Conservation (phyloP, 1,140 invertebrate species). For the Rhagoletis zephyria region DNA sequence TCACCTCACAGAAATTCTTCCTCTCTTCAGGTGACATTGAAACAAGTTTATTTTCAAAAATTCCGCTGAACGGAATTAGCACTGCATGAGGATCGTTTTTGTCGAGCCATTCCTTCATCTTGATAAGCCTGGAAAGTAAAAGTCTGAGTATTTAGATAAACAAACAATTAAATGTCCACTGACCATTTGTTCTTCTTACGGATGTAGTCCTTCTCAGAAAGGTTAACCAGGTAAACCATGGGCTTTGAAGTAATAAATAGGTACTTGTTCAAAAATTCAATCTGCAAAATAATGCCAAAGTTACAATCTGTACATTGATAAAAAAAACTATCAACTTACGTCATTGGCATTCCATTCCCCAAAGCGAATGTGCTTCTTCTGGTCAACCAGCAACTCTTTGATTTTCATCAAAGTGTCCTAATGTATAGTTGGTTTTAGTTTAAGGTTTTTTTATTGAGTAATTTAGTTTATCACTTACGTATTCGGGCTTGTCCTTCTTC, state of each 20-base stretch:
- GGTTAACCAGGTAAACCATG: constrained; percentile 96
- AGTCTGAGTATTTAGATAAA: too few species aligned
- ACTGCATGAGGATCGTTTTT: constrained; percentile 94
- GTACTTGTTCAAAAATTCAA: constrained; percentile 97
- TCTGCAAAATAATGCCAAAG: constrained; percentile 79
- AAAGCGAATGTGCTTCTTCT: constrained; percentile 94
- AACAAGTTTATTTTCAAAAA: constrained; percentile 88
- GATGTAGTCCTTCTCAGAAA: constrained; percentile 98
- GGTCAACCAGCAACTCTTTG: constrained; percentile 86
- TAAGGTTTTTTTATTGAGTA: too few species aligned
- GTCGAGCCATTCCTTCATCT: constrained; percentile 99
- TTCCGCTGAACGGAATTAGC: constrained; percentile 95
- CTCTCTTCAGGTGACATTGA: too few species aligned
- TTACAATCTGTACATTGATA: background rate
- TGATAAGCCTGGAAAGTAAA: too few species aligned
- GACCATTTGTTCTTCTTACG: constrained; percentile 99
- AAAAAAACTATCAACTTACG: too few species aligned
- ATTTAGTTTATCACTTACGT: too few species aligned
- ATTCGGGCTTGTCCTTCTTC: constrained; percentile 96
- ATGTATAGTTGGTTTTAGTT: too few species aligned
- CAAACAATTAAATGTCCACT: too few species aligned
- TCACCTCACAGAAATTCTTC: too few species aligned
- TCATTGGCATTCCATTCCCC: constrained; percentile 94
- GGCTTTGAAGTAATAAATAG: constrained; percentile 98
- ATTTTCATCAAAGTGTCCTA: constrained; percentile 91